Conservation (phyloP, 2,113 vertebrate species). For the Mus spicilegus region DNA sequence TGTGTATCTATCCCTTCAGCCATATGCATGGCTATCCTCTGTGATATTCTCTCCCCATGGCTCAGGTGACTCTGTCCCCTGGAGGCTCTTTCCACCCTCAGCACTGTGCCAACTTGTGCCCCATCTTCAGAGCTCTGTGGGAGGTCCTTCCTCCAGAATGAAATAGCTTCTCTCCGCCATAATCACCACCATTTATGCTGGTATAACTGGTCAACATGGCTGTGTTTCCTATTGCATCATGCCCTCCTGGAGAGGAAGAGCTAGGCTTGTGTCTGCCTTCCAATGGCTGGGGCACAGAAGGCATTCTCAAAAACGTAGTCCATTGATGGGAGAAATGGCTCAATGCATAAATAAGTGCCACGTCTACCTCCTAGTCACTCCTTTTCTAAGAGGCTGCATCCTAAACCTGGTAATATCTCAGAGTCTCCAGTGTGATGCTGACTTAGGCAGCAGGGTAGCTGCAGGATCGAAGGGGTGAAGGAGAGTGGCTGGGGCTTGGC, state of each 20-base stretch:
- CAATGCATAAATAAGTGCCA: not conserved
- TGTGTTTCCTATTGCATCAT: not conserved
- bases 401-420: no score
- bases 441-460: not conserved
- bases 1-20: not conserved
- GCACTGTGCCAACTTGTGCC: rapidly evolving
- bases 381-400: not conserved
- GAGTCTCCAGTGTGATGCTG: not conserved
- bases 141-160: not conserved
- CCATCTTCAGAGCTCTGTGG: not conserved
- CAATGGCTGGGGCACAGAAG: not conserved
- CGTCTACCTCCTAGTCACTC: not conserved
- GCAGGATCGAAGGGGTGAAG: not conserved
- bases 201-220: not conserved
- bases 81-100: not conserved
- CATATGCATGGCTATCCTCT: not conserved
- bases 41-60: rapidly evolving
- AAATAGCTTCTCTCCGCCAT: not conserved
- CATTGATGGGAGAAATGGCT: not conserved
- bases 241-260: not conserved
- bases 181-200: not conserved
- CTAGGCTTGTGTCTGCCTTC: not conserved
- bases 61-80: not conserved
- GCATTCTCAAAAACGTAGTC: not conserved
- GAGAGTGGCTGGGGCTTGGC: not conserved